Conservation (phyloP, 2,797 vertebrate species). For the Malurus leucopterus region DNA sequence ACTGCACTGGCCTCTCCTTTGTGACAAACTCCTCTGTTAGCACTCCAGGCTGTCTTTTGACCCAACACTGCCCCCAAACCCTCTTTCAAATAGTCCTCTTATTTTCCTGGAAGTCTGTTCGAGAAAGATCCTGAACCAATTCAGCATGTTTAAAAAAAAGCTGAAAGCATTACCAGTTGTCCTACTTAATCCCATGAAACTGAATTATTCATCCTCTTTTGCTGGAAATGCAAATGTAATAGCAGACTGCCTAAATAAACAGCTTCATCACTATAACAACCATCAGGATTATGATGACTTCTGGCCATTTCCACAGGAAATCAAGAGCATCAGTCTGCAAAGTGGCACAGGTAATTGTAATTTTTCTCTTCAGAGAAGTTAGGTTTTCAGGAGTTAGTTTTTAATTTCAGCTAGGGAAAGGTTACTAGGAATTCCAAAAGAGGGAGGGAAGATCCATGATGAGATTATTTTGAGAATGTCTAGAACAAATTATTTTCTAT, state of each 20-base stretch:
- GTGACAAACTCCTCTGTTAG: not conserved
- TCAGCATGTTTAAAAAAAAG: not conserved
- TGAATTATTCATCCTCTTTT: slow-evolving; percentile 1
- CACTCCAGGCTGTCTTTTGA: not conserved
- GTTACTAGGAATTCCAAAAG: not conserved
- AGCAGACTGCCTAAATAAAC: slow-evolving; percentile 1
- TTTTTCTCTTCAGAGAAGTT: not conserved
- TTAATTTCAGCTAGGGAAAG: not conserved
- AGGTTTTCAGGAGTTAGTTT: not conserved
- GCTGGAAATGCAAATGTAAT: not conserved
- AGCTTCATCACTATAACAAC: not conserved
- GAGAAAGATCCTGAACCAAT: not conserved
- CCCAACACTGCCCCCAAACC: not conserved
- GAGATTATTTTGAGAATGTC: not conserved
- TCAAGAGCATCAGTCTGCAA: not conserved
- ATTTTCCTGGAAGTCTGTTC: not conserved
- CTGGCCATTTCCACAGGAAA: not conserved
- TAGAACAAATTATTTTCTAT: not conserved
- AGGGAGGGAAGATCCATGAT: not conserved
- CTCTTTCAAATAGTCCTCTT: not conserved
- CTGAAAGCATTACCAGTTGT: not conserved
- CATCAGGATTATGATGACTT: not conserved
- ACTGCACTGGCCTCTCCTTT: not conserved
- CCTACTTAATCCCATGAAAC: not conserved
- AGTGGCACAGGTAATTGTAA: not conserved